Base-by-base conservation (phyloP, 2,113 vertebrate genomes). In the Patagioenas fasciata region DNA sequence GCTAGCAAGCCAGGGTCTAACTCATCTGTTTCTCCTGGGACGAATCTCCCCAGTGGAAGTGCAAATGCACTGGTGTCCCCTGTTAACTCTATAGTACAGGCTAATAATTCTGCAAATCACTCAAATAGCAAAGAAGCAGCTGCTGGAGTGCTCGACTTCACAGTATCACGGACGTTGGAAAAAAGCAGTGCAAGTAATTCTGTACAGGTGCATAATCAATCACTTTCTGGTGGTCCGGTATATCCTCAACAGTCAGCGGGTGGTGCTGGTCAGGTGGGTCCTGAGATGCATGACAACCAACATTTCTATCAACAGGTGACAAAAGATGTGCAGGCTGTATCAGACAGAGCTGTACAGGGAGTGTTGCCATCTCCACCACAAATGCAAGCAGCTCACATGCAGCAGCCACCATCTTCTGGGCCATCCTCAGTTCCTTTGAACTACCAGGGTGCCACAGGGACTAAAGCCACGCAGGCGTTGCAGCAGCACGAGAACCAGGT, bases 301-400 rank as follows among this genome's bases (percentile, higher is more conserved):
- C 98, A 82, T 97, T 99, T 99, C 97, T 99, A 99, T 95, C 99
- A 98, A 93, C 99, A 99, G 98, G 99, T 99, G 91, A 99, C 98
- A 81, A 98, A 98, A 98, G 98, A 98, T 77, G 96, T 95, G 4
- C 98, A 97, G 67, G 73, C 64, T 65, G 96, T 90, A 32, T 69
- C 86, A 10, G 98, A 97, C 38, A 70, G 75, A 61, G 74, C 90
- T 54, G 93, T 81, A 5, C 96, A 92, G 44, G 98, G 97, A 87
- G 70, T 51, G 2, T 94, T 84, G 32, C 82, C 92, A 3, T 85
- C 90, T 57, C 97, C 80, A 5, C 89, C 95, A 11, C 96, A 95
- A 77, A 81, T 36, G 38, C 94, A 86, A 13, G 56, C 92, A 15
- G 73, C 93, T 25, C 93, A 83, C 5, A 28, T 62, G 42, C 96